Evolutionary conservation across 2,888 invertebrate genomes (phyloP).

Genomic region (Pyrocoelia pectoralis): DNA sequence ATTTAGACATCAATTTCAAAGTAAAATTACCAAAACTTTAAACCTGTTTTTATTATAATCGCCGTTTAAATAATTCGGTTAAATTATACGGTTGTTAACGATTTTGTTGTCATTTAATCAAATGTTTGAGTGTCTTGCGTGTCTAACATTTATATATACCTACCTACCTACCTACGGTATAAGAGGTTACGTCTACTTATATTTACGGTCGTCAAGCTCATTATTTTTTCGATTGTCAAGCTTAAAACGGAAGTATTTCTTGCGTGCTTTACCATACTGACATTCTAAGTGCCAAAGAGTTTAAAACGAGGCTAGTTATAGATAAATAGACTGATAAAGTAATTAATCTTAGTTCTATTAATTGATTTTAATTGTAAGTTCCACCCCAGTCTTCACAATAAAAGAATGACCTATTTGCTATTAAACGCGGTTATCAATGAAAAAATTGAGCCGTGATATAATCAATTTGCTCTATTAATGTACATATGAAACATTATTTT

Average conservation of each 20-base stretch:
- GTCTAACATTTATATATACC: slow-evolving; percentile 21
- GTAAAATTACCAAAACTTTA: slow-evolving; percentile 26
- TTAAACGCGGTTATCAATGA: too few species aligned
- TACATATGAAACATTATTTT: too few species aligned
- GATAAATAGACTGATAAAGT: slow-evolving; percentile 17
- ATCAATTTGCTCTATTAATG: too few species aligned
- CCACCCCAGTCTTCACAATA: not conserved
- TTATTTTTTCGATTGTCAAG: slow-evolving; percentile 14
- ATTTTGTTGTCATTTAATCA: slow-evolving; percentile 54
- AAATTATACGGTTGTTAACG: slow-evolving; percentile 50
- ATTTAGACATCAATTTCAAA: slow-evolving; percentile 25
- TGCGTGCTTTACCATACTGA: not conserved
- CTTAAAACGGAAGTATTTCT: not conserved
- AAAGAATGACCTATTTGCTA: not conserved
- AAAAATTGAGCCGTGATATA: too few species aligned
- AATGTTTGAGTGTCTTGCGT: slow-evolving; percentile 42
- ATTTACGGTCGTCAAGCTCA: slow-evolving; percentile 22
- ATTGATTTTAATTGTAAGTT: slow-evolving; percentile 11
- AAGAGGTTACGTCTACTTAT: slow-evolving; percentile 28
- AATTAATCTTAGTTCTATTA: slow-evolving; percentile 13
- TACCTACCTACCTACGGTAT: slow-evolving; percentile 29
- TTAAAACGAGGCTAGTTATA: slow-evolving; percentile 1
- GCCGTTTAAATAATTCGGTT: slow-evolving; percentile 40
- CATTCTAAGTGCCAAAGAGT: not conserved
- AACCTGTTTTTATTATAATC: slow-evolving; percentile 39